Evolutionary conservation across 2,113 vertebrate species (phyloP).

Genomic region (Platysternon megacephalum): DNA sequence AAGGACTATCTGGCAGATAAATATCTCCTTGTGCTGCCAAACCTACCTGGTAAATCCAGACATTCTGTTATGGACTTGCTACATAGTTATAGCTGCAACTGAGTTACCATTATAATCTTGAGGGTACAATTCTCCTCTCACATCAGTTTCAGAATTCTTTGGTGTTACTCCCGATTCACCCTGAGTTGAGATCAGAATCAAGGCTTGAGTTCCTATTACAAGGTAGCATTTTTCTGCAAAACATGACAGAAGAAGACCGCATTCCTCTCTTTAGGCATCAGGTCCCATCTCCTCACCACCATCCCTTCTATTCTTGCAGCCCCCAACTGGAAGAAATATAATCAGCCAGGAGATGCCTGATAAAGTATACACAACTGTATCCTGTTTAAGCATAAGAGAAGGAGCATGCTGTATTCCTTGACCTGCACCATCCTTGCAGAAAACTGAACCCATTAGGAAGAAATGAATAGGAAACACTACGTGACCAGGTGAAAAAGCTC

Average conservation of each 20-base stretch:
- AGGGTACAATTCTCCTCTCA: not conserved
- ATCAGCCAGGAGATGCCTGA: not conserved
- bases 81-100: not conserved
- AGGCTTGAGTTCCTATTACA: not conserved
- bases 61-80: not conserved
- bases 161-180: rapidly evolving
- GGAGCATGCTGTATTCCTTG: rapidly evolving
- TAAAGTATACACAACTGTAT: not conserved
- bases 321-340: not conserved
- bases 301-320: not conserved
- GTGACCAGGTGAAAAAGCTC: not conserved
- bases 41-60: not conserved
- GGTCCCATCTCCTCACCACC: not conserved
- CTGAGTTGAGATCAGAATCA: not conserved
- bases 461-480: not conserved
- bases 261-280: rapidly evolving
- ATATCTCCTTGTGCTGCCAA: not conserved
- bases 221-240: not conserved
- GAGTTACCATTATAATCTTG: not conserved
- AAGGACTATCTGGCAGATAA: not conserved
- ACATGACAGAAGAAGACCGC: not conserved
- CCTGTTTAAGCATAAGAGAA: not conserved
- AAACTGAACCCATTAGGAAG: rapidly evolving
- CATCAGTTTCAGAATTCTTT: rapidly evolving
- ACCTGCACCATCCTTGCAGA: rapidly evolving